Base-by-base conservation (phyloP, 2,888 invertebrate species). In the Nomada flava region DNA sequence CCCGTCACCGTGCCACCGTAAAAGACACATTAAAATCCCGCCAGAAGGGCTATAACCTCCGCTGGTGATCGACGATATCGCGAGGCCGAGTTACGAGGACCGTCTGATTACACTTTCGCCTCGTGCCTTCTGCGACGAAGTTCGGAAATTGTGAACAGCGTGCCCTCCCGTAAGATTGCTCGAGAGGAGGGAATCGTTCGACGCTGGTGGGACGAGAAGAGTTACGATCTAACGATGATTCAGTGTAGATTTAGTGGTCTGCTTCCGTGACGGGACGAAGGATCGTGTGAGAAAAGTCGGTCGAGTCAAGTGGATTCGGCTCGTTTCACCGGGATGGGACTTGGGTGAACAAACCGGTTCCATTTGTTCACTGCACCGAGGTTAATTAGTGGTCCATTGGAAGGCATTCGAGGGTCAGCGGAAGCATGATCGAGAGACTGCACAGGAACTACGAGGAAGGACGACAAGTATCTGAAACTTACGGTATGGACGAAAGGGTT, bases 211-310 rank as follows among this genome's bases (percentile, higher is more conserved):
- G 15, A 15, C 11, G 64, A 18, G 44, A n/a, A 11, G n/a, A 65
- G 23, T 13, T 44, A 20, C 15, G 57, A 68, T 26, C 29, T 20
- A 44, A 70, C n/a, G 71, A 72, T 63, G 79, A 80, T 71, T n/a
- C 72, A 57, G 67, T 59, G 44, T 13, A 23, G 72, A 47, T 69
- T 70, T 70, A 62, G 70, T 65, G 70, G 75, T 18, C 69, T 23
- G 13, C n/a, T 26, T 50, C 10, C 42, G 59, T 50, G 36, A 60
- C 20, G 57, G 29, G n/a, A 20, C 67, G 62, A n/a, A 50, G 26
- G 10, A 36, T 23, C 78, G 62, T 26, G 64, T 5, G 60, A 55
- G 60, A 20, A 29, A 52, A 52, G 9, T 2, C 9, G 23, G 47
- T 47, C 47, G 23, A 59, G 29, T 23, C 26, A 36, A 55, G 10